Evolutionary conservation across 1,140 invertebrate species (phyloP).

Genomic region (Sminthurinus signatus): DNA sequence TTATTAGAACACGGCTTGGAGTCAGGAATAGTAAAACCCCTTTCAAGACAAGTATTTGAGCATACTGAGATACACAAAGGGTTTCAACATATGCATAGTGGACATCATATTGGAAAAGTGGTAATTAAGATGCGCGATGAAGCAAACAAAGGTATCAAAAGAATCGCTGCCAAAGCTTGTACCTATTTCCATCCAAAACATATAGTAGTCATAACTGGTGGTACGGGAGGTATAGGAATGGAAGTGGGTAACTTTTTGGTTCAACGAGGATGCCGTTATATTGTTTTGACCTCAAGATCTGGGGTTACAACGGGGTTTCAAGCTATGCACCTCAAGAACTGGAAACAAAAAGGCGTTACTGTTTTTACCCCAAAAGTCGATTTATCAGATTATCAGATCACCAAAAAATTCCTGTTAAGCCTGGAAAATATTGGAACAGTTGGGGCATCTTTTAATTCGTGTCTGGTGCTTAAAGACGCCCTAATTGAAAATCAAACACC

Average conservation of each 20-base stretch:
- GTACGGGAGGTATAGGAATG: constrained; percentile 89
- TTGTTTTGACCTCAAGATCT: constrained; percentile 80
- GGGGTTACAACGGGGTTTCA: constrained; percentile 86
- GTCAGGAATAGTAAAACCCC: constrained; percentile 73
- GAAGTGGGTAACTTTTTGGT: constrained; percentile 88
- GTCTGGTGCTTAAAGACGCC: constrained; percentile 76
- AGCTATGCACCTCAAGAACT: constrained; percentile 62
- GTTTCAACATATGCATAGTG: constrained; percentile 92
- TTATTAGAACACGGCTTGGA: constrained; percentile 66
- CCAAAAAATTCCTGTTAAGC: not conserved
- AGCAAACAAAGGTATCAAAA: constrained; percentile 47
- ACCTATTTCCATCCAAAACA: constrained; percentile 82
- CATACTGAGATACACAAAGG: constrained; percentile 82
- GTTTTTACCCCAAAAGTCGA: constrained; percentile 63
- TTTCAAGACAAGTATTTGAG: constrained; percentile 72
- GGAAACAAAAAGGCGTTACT: constrained; percentile 63
- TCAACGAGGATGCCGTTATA: constrained; percentile 69
- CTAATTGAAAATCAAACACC: constrained; percentile 70
- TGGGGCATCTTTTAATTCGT: constrained; percentile 67
- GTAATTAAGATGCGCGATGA: constrained; percentile 78
- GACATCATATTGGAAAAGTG: constrained; percentile 96
- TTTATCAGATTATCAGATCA: constrained; percentile 56
- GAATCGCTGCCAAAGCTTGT: constrained; percentile 68
- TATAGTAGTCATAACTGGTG: constrained; percentile 77
- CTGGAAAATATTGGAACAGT: too few species aligned